phyloP scores from a whole-genome alignment of 2,113 vertebrate genomes.

The Cochlearius cochlearius region DNA sequence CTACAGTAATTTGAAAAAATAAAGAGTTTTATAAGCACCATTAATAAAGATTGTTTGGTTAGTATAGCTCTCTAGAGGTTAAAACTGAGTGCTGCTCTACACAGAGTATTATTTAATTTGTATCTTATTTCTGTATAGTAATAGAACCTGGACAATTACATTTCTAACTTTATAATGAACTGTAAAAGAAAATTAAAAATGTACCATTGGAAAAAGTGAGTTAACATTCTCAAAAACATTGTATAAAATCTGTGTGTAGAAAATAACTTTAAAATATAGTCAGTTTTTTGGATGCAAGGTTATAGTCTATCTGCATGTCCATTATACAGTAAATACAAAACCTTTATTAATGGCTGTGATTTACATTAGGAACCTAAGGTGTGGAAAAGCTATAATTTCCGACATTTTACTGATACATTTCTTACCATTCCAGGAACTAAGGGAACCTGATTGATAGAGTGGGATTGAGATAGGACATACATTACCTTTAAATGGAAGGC shows the following conservation, averaged over 20 bases:
- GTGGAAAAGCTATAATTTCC: neutral
- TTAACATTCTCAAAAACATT: neutral
- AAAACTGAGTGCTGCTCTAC: neutral
- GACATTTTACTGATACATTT: neutral
- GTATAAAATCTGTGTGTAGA: too few relatives aligned
- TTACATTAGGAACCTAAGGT: neutral
- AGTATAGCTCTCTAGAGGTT: neutral
- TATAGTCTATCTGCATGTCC: neutral
- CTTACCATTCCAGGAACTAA: neutral
- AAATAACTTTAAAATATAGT: neutral
- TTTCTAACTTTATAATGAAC: neutral
- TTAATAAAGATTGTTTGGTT: neutral
- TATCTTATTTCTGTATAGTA: neutral
- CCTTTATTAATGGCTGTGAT: neutral
- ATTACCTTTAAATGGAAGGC: neutral
- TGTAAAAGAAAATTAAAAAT: neutral
- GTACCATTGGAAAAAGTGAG: neutral
- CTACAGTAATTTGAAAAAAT: neutral
- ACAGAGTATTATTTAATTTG: neutral
- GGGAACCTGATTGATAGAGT: neutral
- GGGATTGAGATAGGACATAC: neutral
- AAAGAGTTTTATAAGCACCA: neutral
- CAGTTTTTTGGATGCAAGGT: neutral
- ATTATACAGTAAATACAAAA: neutral
- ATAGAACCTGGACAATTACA: neutral